Evolutionary conservation across 2,113 vertebrate species (phyloP).

Genomic region (Eira barbara): DNA sequence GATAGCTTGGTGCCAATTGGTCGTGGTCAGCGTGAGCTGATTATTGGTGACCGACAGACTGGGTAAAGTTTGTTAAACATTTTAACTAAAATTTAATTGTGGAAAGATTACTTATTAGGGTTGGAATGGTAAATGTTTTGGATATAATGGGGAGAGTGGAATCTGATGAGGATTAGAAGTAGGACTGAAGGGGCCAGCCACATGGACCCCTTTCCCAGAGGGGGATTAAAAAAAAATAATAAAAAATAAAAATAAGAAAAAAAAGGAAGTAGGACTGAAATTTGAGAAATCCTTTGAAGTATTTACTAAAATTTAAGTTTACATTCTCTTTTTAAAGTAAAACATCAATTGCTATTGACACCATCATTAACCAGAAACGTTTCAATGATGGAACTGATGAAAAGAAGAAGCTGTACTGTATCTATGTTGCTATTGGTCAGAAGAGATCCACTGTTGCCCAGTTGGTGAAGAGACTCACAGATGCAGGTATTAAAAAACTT

Average conservation of each 20-base stretch:
- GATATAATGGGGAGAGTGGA: neutral
- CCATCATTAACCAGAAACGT: slow-evolving; percentile 98
- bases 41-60: slow-evolving; percentile 98
- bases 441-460: slow-evolving; percentile 99
- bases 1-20: slow-evolving; percentile 99
- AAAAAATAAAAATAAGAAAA: no score
- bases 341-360: slow-evolving; percentile 98
- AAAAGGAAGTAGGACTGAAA: neutral
- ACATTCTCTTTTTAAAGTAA: slow-evolving; percentile 83
- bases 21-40: slow-evolving; percentile 97
- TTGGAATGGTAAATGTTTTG: neutral
- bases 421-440: slow-evolving; percentile 99
- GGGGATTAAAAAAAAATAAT: no score
- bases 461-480: slow-evolving; percentile 97
- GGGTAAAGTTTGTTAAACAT: slow-evolving; percentile 84
- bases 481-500: slow-evolving; percentile 82
- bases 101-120: neutral
- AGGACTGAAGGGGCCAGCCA: no score
- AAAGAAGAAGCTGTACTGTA: slow-evolving; percentile 99
- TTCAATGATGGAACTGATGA: slow-evolving; percentile 97
- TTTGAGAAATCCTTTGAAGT: neutral
- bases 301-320: neutral
- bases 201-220: no score
- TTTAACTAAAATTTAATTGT: neutral
- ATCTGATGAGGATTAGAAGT: neutral